Percentiles rank a stretch among this genome's conserved stretches.
These are phyloP conservation scores for Glaucomys volans DNA, from an alignment of 2,113 vertebrate species.

Conservation along the genomic window DNA sequence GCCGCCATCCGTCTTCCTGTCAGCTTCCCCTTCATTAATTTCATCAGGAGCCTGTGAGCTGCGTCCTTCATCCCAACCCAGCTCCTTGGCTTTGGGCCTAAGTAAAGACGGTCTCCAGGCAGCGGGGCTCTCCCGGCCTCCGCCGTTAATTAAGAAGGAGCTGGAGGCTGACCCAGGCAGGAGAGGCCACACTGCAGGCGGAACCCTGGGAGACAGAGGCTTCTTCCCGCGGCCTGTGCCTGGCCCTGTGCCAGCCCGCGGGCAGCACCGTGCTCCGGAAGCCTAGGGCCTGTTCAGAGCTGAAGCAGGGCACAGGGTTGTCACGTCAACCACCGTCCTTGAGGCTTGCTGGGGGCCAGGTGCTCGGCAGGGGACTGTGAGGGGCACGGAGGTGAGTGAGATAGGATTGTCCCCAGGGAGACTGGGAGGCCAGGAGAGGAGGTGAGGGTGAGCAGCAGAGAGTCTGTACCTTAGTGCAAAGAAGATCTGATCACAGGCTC, in stretches of 20 bases:
- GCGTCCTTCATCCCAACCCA: not conserved
- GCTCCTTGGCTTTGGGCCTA: not conserved
- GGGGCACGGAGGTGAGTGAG: not conserved
- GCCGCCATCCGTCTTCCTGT: not conserved
- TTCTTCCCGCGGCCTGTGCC: not conserved
- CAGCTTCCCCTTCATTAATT: not conserved
- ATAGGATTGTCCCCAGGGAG: no score
- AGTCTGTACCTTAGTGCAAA: accelerated
- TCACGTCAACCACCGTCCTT: not conserved
- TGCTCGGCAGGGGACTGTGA: not conserved
- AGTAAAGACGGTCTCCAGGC: not conserved
- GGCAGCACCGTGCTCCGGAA: not conserved
- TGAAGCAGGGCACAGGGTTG: not conserved
- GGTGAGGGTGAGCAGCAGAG: not conserved
- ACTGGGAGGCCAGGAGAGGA: no score
- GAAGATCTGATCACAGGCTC: not conserved
- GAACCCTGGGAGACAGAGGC: not conserved
- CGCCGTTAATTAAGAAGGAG: not conserved
- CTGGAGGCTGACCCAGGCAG: not conserved
- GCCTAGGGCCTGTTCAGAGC: no score
- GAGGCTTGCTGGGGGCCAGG: not conserved
- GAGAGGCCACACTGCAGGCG: not conserved
- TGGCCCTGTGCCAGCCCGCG: accelerated
- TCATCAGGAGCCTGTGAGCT: not conserved
- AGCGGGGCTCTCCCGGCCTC: not conserved